A percentile compares a stretch with the other conserved stretches of the same genome.
phyloP scores from a whole-genome alignment of 2,113 vertebrate species.

The Prietella phreatophila region DNA sequence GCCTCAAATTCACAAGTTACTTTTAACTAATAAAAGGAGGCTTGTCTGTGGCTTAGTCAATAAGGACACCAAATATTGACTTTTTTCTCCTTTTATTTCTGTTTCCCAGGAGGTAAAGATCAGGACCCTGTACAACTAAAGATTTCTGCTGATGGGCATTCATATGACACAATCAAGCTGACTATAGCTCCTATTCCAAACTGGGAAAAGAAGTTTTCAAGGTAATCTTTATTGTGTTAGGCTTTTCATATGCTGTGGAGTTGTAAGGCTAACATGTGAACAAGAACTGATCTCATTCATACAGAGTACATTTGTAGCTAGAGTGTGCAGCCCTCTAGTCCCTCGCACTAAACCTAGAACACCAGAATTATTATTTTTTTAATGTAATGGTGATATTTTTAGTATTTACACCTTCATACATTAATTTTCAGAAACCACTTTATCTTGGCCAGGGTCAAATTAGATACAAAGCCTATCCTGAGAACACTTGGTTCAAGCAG shows the following conservation, averaged over 20 bases:
- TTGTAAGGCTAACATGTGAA: background rate
- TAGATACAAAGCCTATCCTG: background rate
- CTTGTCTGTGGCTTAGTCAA: background rate
- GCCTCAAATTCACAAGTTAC: constrained; percentile 22
- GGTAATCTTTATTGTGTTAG: constrained; percentile 10
- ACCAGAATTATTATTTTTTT: background rate
- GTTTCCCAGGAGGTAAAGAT: background rate
- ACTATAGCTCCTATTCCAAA: background rate
- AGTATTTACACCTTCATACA: background rate
- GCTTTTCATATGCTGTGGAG: background rate
- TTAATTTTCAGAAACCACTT: background rate
- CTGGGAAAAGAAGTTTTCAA: constrained; percentile 1
- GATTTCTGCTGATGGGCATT: constrained; percentile 11
- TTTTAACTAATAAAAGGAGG: constrained; percentile 21
- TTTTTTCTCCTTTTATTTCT: background rate
- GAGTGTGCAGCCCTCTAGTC: background rate
- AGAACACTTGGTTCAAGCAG: background rate
- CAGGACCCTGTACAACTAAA: background rate
- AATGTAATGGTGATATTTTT: background rate
- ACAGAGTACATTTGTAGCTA: background rate
- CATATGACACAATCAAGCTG: background rate
- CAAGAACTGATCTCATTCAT: background rate
- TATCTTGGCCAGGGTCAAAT: background rate
- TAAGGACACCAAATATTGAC: background rate
- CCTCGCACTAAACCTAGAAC: background rate